Conservation (phyloP, 2,113 vertebrate genomes). For the Tachysurus vachellii region DNA sequence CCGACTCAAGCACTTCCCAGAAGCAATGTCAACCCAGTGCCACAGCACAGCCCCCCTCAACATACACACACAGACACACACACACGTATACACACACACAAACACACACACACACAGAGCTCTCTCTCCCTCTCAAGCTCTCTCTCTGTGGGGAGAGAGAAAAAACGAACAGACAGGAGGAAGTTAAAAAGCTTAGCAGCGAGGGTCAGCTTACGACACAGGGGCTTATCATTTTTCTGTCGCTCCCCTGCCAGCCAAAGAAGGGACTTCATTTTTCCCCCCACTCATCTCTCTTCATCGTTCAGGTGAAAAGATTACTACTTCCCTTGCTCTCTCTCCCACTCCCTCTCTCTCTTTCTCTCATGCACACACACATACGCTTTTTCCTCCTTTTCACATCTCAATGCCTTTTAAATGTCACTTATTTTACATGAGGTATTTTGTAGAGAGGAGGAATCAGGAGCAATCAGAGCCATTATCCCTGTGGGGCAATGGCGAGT, state of each 20-base stretch:
- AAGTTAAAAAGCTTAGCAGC: conserved; percentile 80
- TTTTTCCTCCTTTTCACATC: conserved; percentile 77
- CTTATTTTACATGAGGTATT: conserved; percentile 93
- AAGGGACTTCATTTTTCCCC: conserved; percentile 39
- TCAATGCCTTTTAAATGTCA: conserved; percentile 93
- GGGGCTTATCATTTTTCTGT: conserved; percentile 80
- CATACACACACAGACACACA: conserved; percentile 20
- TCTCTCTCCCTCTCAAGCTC: background rate
- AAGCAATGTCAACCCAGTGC: conserved; percentile 82
- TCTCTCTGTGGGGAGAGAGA: conserved; percentile 46
- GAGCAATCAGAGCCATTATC: conserved; percentile 94
- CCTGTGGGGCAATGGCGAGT: conserved; percentile 82
- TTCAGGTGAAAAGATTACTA: conserved; percentile 79
- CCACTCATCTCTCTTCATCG: conserved; percentile 31
- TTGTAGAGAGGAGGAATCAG: conserved; percentile 83
- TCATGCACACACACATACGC: conserved; percentile 22
- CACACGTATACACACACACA: background rate
- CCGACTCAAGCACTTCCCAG: conserved; percentile 88
- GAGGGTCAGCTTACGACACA: conserved; percentile 79
- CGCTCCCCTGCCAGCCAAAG: conserved; percentile 52
- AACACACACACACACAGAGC: background rate
- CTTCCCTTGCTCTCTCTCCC: conserved; percentile 53
- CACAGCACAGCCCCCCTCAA: conserved; percentile 40
- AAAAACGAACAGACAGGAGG: conserved; percentile 68
- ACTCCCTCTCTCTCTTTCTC: conserved; percentile 66